phyloP scores from a whole-genome alignment of 2,113 vertebrate species.

The Ceyx melanurus region DNA sequence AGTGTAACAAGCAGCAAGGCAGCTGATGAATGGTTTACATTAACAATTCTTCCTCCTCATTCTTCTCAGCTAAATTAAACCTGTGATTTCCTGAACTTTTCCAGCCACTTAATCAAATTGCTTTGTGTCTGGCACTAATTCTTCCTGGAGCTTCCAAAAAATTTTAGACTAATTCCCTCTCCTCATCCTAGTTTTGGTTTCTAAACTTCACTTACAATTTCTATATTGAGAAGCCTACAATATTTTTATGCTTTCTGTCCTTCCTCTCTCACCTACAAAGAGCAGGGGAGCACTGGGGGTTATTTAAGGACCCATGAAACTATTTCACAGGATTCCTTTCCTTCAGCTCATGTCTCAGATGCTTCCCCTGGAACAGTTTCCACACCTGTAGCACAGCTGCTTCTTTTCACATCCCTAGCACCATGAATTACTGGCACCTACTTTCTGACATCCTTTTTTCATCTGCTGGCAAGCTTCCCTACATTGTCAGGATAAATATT shows the following conservation, averaged over 20 bases:
- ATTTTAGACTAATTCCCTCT: neutral
- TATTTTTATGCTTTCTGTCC: neutral
- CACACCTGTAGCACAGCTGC: neutral
- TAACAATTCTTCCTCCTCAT: neutral
- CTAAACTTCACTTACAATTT: neutral
- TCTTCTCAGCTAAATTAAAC: neutral
- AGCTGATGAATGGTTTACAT: neutral
- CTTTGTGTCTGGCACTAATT: neutral
- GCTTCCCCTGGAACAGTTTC: neutral
- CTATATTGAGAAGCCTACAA: neutral
- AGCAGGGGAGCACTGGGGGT: neutral
- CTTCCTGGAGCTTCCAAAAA: neutral
- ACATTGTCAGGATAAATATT: neutral
- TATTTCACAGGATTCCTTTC: neutral
- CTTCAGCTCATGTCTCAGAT: neutral
- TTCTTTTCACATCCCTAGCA: neutral
- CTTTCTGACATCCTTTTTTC: neutral
- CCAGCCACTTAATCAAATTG: neutral
- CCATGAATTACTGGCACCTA: neutral
- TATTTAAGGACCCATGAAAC: neutral
- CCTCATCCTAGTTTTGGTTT: neutral
- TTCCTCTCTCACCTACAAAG: neutral
- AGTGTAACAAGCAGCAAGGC: neutral
- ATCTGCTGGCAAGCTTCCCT: neutral
- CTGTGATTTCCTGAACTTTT: neutral